Evolutionary conservation across 2,113 vertebrate species (phyloP).

Genomic region (Embiotoca jacksoni): DNA sequence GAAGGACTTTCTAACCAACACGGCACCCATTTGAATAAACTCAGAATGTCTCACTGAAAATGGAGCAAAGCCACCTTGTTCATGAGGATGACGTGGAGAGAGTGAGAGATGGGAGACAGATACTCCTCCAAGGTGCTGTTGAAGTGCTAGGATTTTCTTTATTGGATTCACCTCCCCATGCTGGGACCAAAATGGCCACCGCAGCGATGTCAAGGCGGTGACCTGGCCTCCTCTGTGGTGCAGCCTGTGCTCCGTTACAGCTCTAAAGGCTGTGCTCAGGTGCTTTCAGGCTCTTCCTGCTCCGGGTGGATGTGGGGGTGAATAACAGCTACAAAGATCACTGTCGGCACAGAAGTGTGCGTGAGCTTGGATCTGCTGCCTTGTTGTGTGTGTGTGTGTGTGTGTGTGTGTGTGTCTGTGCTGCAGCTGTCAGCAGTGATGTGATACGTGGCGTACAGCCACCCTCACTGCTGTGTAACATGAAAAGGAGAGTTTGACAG

Average conservation of each 20-base stretch:
- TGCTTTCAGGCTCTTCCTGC: constrained; percentile 33
- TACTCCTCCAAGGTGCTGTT: not conserved
- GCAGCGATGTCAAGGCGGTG: constrained; percentile 11
- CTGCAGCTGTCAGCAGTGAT: constrained; percentile 63
- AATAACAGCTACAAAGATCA: constrained; percentile 39
- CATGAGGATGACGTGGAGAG: not conserved
- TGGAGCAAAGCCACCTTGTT: not conserved
- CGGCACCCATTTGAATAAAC: not conserved
- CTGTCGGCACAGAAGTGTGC: constrained; percentile 18
- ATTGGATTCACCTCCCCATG: not conserved
- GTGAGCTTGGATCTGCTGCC: constrained; percentile 14
- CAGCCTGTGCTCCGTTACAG: not conserved
- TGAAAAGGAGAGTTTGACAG: constrained; percentile 60
- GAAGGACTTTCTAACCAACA: not conserved
- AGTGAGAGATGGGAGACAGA: not conserved
- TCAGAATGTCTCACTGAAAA: not conserved
- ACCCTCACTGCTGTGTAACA: constrained; percentile 54
- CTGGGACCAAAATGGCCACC: constrained; percentile 69
- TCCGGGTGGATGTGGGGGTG: constrained; percentile 11
- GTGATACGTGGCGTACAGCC: constrained; percentile 51
- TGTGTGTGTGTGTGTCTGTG: constrained; percentile 15
- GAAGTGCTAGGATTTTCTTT: not conserved
- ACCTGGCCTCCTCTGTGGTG: constrained; percentile 34
- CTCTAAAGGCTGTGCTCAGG: constrained; percentile 26
- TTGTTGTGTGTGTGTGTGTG: constrained; percentile 13